Conservation (phyloP, 2,888 invertebrate species). For the Parthenolecanium corni region DNA sequence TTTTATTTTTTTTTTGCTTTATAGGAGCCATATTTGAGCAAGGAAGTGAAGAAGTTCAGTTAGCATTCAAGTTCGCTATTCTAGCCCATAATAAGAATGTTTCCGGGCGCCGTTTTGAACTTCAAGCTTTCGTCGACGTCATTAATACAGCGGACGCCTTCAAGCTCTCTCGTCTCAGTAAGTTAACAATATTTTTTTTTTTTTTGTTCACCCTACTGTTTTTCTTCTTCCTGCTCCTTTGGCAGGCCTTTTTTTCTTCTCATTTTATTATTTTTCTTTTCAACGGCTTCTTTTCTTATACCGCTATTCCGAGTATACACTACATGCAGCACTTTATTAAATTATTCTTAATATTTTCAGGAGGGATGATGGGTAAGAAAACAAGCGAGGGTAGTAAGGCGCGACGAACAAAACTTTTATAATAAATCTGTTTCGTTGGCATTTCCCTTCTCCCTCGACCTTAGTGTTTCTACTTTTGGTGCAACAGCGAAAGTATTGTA, state of each 20-base stretch:
- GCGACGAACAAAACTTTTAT: slow-evolving; percentile 1
- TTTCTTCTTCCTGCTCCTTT: neutral
- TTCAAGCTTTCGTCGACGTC: slow-evolving; percentile 79
- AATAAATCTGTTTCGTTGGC: slow-evolving; percentile 1
- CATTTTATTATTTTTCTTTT: neutral
- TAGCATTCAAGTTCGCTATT: slow-evolving; percentile 85
- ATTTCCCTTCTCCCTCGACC: neutral
- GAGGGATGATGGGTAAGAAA: no score
- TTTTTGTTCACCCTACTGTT: neutral
- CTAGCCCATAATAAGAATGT: slow-evolving; percentile 74
- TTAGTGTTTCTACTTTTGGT: neutral
- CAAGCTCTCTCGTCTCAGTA: slow-evolving; percentile 80
- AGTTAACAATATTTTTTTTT: slow-evolving; percentile 42
- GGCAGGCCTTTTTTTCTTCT: neutral
- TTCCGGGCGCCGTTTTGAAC: slow-evolving; percentile 63
- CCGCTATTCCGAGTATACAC: neutral
- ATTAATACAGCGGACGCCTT: slow-evolving; percentile 89
- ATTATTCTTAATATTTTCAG: slow-evolving; percentile 10
- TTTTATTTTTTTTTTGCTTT: slow-evolving; percentile 34
- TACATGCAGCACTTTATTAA: slow-evolving; percentile 4
- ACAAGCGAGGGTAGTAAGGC: neutral
- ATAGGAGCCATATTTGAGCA: slow-evolving; percentile 86
- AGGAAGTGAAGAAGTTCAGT: slow-evolving; percentile 81
- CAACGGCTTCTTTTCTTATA: neutral
- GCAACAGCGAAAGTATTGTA: no score